Percentiles rank a stretch among this genome's conserved stretches.
These are phyloP conservation scores for Aphelinus certus DNA, from an alignment of 1,140 invertebrate species.

Conservation along the genomic window DNA sequence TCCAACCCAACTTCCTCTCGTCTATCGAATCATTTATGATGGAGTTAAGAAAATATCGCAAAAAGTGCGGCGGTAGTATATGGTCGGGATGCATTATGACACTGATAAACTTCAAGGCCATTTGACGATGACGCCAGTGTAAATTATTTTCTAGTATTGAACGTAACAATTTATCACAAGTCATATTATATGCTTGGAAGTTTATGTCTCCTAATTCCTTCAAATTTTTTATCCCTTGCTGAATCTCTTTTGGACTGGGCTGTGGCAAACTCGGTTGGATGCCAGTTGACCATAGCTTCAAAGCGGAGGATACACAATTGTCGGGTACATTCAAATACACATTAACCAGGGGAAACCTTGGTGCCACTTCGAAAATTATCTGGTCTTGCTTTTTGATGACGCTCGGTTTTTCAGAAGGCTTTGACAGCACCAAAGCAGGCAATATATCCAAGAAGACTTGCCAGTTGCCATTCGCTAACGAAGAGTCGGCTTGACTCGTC, in stretches of 20 bases:
- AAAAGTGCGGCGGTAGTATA: constrained; percentile 70
- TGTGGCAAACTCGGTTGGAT: constrained; percentile 49
- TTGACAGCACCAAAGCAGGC: constrained; percentile 77
- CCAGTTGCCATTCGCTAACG: constrained; percentile 74
- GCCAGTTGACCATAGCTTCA: constrained; percentile 59
- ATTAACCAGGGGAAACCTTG: constrained; percentile 69
- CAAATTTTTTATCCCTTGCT: constrained; percentile 59
- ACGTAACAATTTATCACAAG: constrained; percentile 72
- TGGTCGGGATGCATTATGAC: constrained; percentile 78
- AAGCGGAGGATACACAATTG: constrained; percentile 64
- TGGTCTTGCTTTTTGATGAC: constrained; percentile 79
- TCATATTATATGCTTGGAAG: constrained; percentile 68
- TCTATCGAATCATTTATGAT: constrained; percentile 81
- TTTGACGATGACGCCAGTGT: constrained; percentile 84
- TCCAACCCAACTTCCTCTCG: constrained; percentile 76
- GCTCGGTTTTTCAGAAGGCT: constrained; percentile 83
- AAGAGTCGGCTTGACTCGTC: constrained; percentile 73
- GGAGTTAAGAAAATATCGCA: constrained; percentile 73
- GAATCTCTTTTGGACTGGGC: constrained; percentile 59
- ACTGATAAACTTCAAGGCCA: constrained; percentile 78
- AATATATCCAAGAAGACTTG: constrained; percentile 75
- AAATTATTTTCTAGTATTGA: constrained; percentile 74
- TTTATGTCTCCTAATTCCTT: constrained; percentile 62
- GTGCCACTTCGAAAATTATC: constrained; percentile 65
- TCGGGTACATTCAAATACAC: constrained; percentile 70